Conservation (phyloP, 2,113 vertebrate genomes). For the Pelusios castaneus region DNA sequence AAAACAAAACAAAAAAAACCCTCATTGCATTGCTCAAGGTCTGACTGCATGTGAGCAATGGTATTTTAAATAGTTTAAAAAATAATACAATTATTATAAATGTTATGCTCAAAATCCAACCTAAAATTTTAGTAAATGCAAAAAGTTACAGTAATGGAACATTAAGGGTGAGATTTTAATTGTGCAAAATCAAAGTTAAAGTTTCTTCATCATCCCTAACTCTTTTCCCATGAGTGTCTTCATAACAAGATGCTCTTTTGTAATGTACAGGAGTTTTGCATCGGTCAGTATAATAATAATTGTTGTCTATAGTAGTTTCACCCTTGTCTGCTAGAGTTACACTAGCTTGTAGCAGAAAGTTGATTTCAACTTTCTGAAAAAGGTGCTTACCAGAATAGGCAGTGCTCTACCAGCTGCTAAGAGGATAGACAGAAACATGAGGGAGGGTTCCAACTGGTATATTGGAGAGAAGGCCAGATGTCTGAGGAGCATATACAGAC, state of each 20-base stretch:
- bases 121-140: background rate
- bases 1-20: too few relatives aligned
- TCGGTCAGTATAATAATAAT: conserved; percentile 43
- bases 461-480: conserved; percentile 58
- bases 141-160: background rate
- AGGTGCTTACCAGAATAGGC: conserved; percentile 32
- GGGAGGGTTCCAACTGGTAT: conserved; percentile 44
- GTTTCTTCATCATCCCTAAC: conserved; percentile 34
- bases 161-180: conserved; percentile 23
- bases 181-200: conserved; percentile 17
- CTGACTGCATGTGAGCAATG: background rate
- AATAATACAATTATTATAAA: background rate
- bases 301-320: conserved; percentile 38
- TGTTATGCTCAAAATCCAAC: background rate
- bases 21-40: fast-evolving
- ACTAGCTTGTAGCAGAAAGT: conserved; percentile 25
- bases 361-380: conserved; percentile 17
- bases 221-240: background rate
- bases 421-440: conserved; percentile 64
- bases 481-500: conserved; percentile 45
- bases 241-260: conserved; percentile 43
- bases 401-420: conserved; percentile 63
- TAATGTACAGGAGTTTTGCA: conserved; percentile 42
- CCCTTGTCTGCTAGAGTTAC: conserved; percentile 22
- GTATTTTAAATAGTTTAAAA: background rate